These are phyloP conservation scores for Tetragonula carbonaria DNA, from an alignment of 2,888 invertebrate genomes.

Conservation along the genomic window DNA sequence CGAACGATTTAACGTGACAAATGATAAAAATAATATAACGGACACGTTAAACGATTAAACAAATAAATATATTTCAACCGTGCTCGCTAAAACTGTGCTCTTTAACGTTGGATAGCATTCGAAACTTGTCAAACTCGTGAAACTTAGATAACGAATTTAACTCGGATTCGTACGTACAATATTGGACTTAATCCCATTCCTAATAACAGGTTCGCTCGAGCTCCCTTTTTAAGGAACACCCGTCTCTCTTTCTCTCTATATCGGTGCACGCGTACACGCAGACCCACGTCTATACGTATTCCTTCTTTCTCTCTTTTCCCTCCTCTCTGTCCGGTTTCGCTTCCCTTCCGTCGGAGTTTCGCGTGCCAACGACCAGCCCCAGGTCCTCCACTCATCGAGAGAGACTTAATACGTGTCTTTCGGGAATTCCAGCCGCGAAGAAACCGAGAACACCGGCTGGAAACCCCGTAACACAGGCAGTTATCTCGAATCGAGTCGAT, in stretches of 20 bases:
- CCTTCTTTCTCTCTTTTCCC: conserved; percentile 6
- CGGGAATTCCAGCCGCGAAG: conserved; percentile 60
- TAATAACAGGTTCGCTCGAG: conserved; percentile 79
- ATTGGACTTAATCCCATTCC: neutral
- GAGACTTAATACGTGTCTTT: conserved; percentile 68
- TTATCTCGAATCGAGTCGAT: conserved; percentile 23
- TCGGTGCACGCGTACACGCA: conserved; percentile 1
- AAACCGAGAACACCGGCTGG: conserved; percentile 6
- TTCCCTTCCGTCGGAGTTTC: conserved; percentile 56
- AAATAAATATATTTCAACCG: too few relatives aligned
- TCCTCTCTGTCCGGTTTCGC: conserved; percentile 25
- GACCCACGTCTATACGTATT: conserved; percentile 6
- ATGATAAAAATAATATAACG: too few relatives aligned
- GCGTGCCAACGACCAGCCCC: conserved; percentile 63
- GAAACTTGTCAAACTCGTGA: neutral
- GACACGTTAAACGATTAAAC: too few relatives aligned
- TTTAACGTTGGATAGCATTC: neutral
- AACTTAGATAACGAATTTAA: neutral
- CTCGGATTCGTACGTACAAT: neutral
- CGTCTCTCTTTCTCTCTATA: conserved; percentile 25
- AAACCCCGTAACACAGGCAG: conserved; percentile 47
- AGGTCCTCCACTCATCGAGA: conserved; percentile 55
- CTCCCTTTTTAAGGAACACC: conserved; percentile 76
- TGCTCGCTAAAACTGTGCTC: too few relatives aligned
- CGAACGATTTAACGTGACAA: too few relatives aligned